Evolutionary conservation across 2,797 vertebrate genomes (phyloP).

Genomic region (Atherinosoma microstoma): DNA sequence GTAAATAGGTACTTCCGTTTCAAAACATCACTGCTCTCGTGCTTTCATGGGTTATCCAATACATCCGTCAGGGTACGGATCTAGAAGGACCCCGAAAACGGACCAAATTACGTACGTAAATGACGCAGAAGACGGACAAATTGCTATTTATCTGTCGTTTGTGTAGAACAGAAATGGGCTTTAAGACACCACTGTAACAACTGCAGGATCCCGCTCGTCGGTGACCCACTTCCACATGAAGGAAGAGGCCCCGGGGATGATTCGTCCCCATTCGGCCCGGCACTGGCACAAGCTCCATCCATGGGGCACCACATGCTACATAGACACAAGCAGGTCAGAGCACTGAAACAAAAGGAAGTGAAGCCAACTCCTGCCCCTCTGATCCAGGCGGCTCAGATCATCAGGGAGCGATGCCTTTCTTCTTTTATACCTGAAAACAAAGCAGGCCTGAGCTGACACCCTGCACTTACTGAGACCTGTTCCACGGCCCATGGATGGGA

Average conservation of each 20-base stretch:
- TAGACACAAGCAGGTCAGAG: conserved; percentile 56
- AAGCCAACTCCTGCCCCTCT: conserved; percentile 60
- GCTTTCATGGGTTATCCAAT: too few species aligned
- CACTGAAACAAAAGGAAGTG: conserved; percentile 57
- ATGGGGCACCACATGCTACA: conserved; percentile 61
- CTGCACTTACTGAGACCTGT: conserved; percentile 21
- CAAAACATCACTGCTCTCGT: too few species aligned
- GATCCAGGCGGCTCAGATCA: conserved; percentile 38
- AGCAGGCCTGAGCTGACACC: conserved; percentile 44
- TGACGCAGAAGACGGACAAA: too few species aligned
- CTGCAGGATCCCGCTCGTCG: conserved; percentile 9
- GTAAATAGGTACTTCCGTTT: too few species aligned
- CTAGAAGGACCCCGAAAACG: too few species aligned
- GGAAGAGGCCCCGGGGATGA: conserved; percentile 42
- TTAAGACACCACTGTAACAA: conserved; percentile 1
- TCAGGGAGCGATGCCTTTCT: conserved; percentile 49
- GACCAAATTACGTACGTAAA: too few species aligned
- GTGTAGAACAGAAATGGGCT: too few species aligned
- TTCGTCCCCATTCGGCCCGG: conserved; percentile 28
- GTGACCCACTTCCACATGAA: conserved; percentile 63
- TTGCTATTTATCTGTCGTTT: too few species aligned
- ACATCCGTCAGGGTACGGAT: too few species aligned
- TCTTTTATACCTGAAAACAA: conserved; percentile 51
- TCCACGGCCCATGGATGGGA: conserved; percentile 23
- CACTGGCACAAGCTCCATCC: conserved; percentile 59